Base-by-base conservation (phyloP, 2,113 vertebrate species). In the Casuarius casuarius region DNA sequence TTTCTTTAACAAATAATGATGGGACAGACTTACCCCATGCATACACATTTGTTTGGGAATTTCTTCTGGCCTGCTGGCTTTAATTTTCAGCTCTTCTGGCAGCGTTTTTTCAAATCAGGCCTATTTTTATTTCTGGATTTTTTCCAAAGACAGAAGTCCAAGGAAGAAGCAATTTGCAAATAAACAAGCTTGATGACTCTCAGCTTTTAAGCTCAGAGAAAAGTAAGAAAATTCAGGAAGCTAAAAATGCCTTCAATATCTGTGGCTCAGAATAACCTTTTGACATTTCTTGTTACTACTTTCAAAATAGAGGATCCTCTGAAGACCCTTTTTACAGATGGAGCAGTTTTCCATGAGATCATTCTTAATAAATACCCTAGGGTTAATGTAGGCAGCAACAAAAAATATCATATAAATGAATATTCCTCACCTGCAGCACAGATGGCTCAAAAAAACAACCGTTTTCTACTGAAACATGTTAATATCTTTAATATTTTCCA, bases 141-240 rank as follows among this genome's bases (percentile, higher is more conserved):
- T 63, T 67, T 95, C 80, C 89, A 92, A 94, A 87, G 77, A 90
- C 84, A 74, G 84, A 95, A 46, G 15, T 89, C 51, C 72, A 62
- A 73, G 86, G 89, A 87, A 93, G 89, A 72, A 97, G 96, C 16
- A 80, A 38, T 2, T 9, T 94, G 56, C 91, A 93, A 90, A 97
- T 95, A 87, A 95, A 89, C 44, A 94, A 74, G 35, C 85, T 79
- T 46, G 78, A 92, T 56, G 46, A 79, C 59, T 94, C 83, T 79
- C 89, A 95, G 72, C 87, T 95, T 93, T 95, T 85, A 76, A 94
- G 95, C 29, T 35, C 84, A 94, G 68, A 95, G 80, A 97, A 96
- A 71, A 71, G 90, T 97, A 94, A 96, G 51, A 87, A 68, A 87
- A 66, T 49, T 2, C 8, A 56, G 52, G 25, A 68, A n/a, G 68